Evolutionary conservation across 2,113 vertebrate species (phyloP).

Genomic region (Ciconia boyciana): DNA sequence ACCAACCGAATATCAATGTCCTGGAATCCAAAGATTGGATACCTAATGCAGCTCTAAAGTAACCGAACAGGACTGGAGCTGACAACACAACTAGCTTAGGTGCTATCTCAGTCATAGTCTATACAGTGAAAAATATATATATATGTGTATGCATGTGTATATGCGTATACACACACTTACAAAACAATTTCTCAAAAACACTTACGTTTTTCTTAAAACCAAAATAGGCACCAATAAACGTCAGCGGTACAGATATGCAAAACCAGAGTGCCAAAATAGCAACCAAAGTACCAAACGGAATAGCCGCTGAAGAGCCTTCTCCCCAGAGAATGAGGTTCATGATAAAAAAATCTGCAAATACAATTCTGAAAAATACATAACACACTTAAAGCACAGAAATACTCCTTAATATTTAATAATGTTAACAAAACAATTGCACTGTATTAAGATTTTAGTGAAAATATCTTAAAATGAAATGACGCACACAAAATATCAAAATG

Average conservation of each 20-base stretch:
- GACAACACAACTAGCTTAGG: background rate
- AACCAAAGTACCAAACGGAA: conserved; percentile 94
- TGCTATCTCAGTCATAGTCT: background rate
- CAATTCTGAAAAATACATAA: conserved; percentile 83
- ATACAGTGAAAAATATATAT: background rate
- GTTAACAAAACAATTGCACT: background rate
- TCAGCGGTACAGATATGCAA: conserved; percentile 96
- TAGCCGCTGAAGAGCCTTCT: conserved; percentile 95
- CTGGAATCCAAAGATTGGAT: background rate
- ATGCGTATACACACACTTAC: background rate
- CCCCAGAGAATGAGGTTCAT: conserved; percentile 99
- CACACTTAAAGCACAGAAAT: conserved; percentile 2
- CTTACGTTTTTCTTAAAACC: conserved; percentile 97
- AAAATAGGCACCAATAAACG: conserved; percentile 94
- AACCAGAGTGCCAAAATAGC: conserved; percentile 97
- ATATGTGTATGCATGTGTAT: background rate
- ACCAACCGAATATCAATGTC: background rate
- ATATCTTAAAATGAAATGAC: background rate
- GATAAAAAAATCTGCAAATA: conserved; percentile 97
- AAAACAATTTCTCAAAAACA: background rate
- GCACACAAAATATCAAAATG: background rate
- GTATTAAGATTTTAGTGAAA: background rate
- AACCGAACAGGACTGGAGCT: background rate
- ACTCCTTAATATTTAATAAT: background rate
- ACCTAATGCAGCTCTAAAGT: background rate